These are phyloP conservation scores for Acestrorhynchus altus DNA, from an alignment of 2,797 vertebrate species.

Conservation along the genomic window DNA sequence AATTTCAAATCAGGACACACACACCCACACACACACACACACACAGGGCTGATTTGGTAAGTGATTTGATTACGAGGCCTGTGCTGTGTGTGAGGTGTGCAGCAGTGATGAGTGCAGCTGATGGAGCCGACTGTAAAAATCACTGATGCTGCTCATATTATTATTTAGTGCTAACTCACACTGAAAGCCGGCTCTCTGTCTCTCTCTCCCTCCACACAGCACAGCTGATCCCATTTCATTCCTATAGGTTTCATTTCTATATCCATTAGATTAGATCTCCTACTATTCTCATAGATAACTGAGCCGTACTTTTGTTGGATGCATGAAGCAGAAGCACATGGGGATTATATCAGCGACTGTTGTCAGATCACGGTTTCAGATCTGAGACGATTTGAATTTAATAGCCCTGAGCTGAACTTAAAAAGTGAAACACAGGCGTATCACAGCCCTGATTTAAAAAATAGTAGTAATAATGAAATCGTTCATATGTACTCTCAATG, in stretches of 20 bases:
- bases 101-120: conserved; percentile 35
- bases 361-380: neutral
- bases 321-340: conserved; percentile 1
- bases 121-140: conserved; percentile 31
- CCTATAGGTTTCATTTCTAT: neutral
- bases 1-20: conserved; percentile 5
- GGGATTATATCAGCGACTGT: neutral
- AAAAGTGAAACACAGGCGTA: conserved; percentile 22
- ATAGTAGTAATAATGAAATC: too few relatives aligned
- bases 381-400: conserved; percentile 31
- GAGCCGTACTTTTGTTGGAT: neutral
- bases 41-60: conserved; percentile 41
- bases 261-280: too few relatives aligned
- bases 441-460: too few relatives aligned
- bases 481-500: too few relatives aligned
- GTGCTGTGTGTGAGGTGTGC: conserved; percentile 18
- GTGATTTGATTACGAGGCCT: conserved; percentile 46
- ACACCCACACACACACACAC: neutral
- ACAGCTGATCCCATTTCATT: conserved; percentile 10
- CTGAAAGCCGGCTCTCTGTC: conserved; percentile 1
- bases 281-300: too few relatives aligned
- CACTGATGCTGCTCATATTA: conserved; percentile 29
- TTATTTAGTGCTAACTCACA: conserved; percentile 33
- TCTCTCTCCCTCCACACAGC: neutral
- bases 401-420: conserved; percentile 35